phyloP scores from a whole-genome alignment of 2,888 invertebrate species.

The Agrochola macilenta region DNA sequence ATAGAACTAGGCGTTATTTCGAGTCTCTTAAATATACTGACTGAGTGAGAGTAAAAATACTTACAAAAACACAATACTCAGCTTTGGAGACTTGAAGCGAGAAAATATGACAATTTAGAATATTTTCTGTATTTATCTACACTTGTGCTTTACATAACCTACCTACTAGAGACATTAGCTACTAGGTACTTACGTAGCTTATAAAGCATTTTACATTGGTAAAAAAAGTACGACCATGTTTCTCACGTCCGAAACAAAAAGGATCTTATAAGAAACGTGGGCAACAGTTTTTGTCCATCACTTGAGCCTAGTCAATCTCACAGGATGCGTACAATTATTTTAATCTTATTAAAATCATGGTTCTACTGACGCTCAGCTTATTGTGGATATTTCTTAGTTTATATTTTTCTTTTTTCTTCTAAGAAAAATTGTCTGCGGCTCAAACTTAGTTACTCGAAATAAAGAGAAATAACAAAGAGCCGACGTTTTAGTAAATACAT shows the following conservation, averaged over 20 bases:
- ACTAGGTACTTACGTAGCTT: neutral
- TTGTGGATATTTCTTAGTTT: slow-evolving; percentile 70
- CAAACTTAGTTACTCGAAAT: slow-evolving; percentile 37
- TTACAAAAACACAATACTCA: too few species aligned
- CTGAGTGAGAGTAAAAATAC: neutral
- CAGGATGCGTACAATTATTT: slow-evolving; percentile 89
- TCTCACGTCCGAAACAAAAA: slow-evolving; percentile 74
- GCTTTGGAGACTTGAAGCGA: neutral
- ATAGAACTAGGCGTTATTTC: neutral
- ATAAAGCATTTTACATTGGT: neutral
- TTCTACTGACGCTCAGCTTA: slow-evolving; percentile 67
- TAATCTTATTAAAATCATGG: slow-evolving; percentile 89
- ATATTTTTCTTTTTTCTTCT: slow-evolving; percentile 11
- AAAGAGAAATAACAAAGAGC: slow-evolving; percentile 50
- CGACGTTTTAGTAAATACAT: slow-evolving; percentile 46
- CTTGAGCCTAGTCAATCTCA: slow-evolving; percentile 83
- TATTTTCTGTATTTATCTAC: neutral
- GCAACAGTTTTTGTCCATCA: slow-evolving; percentile 81
- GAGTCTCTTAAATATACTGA: neutral
- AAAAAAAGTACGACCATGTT: slow-evolving; percentile 68
- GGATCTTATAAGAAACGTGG: slow-evolving; percentile 78
- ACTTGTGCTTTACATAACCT: neutral
- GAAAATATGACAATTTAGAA: neutral
- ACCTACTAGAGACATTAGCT: neutral
- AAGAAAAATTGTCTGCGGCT: slow-evolving; percentile 23